A percentile compares a stretch with the other conserved stretches of the same genome.
Conservation (phyloP, 2,888 invertebrate species). For the Heteropelma amictum region DNA sequence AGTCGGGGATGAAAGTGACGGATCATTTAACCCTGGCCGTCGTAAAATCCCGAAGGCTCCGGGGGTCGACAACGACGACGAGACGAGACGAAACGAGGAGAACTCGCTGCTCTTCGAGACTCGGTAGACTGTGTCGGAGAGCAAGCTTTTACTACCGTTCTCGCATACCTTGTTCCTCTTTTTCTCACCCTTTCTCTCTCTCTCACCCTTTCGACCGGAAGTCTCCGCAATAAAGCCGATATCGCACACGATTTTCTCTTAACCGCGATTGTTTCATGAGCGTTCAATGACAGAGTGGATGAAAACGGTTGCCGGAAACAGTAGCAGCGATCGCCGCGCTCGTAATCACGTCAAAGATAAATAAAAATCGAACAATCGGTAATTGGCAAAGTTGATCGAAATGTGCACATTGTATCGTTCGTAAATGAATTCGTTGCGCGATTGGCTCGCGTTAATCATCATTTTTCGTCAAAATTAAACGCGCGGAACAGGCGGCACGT, state of each 20-base stretch:
- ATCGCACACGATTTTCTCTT: conserved; percentile 23
- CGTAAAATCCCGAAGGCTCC: conserved; percentile 65
- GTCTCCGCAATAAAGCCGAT: neutral
- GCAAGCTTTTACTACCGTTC: conserved; percentile 43
- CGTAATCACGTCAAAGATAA: no score
- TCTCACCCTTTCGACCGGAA: neutral
- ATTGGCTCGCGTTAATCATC: no score
- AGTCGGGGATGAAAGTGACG: conserved; percentile 67
- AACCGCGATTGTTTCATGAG: neutral
- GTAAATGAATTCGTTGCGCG: no score
- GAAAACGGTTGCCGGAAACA: no score
- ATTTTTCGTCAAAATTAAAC: no score
- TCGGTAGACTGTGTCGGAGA: conserved; percentile 69
- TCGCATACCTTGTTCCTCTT: neutral
- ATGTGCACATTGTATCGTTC: no score
- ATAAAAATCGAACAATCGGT: no score
- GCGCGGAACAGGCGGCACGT: conserved; percentile 1
- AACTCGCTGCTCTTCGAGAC: conserved; percentile 51
- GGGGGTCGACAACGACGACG: conserved; percentile 36
- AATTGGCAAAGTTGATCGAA: no score
- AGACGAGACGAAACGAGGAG: conserved; percentile 36
- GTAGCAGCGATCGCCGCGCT: no score
- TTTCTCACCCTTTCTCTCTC: conserved; percentile 26
- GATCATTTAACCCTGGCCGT: conserved; percentile 71
- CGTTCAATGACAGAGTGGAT: no score